These are phyloP conservation scores for Clarias magur DNA, from an alignment of 2,113 vertebrate genomes.

Conservation along the genomic window DNA sequence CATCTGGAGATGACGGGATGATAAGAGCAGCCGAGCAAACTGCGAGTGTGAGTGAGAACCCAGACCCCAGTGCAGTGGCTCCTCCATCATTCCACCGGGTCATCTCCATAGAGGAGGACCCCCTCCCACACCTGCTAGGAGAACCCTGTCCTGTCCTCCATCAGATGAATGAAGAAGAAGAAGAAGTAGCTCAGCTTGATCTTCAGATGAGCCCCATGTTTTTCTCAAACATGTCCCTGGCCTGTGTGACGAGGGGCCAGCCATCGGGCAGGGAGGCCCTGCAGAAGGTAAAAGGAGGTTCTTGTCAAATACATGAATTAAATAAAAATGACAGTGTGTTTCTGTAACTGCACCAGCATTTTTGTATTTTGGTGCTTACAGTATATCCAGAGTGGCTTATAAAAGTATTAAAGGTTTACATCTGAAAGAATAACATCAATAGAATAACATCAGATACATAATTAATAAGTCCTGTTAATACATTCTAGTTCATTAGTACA, in stretches of 20 bases:
- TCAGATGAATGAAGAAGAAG: conserved; percentile 77
- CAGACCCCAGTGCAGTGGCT: conserved; percentile 58
- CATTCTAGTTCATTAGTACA: too few species aligned
- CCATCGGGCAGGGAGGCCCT: conserved; percentile 81
- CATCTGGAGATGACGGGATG: conserved; percentile 35
- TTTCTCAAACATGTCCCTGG: neutral
- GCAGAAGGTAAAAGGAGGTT: conserved; percentile 48
- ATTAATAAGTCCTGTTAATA: too few species aligned
- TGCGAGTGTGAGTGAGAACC: conserved; percentile 45
- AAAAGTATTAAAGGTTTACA: neutral
- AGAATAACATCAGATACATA: too few species aligned
- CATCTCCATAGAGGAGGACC: conserved; percentile 95
- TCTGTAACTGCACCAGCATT: neutral
- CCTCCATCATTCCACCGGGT: conserved; percentile 77
- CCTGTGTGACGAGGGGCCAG: conserved; percentile 70
- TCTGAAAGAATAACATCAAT: neutral
- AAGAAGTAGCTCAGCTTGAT: conserved; percentile 58
- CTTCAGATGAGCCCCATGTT: conserved; percentile 44
- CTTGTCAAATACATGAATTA: neutral
- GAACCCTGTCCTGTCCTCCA: conserved; percentile 68
- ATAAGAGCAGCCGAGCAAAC: conserved; percentile 32
- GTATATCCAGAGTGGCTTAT: neutral
- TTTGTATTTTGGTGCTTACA: neutral
- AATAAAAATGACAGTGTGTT: neutral
- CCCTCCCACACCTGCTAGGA: conserved; percentile 81